Conservation (phyloP, 2,888 invertebrate species). For the Trileptium ribeirensis region DNA sequence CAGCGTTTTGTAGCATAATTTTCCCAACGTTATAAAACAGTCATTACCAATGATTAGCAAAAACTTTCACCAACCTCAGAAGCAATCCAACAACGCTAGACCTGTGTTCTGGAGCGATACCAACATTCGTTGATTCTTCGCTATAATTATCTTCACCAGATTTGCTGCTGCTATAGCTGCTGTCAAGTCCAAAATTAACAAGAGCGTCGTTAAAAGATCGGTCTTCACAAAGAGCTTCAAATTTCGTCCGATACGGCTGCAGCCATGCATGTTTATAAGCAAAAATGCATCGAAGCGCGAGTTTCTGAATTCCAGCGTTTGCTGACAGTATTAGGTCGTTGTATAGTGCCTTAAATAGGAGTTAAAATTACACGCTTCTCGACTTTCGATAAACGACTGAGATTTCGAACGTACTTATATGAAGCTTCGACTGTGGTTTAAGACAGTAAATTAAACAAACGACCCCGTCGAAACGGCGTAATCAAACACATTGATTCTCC, state of each 20-base stretch:
- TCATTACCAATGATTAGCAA: too few relatives aligned
- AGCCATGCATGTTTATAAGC: neutral
- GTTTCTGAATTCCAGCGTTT: neutral
- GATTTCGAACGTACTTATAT: too few relatives aligned
- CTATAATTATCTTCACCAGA: too few relatives aligned
- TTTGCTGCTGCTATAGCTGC: neutral
- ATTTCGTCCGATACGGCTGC: neutral
- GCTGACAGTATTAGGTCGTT: neutral
- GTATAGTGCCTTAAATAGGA: neutral
- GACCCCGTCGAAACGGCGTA: too few relatives aligned
- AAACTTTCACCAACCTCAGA: too few relatives aligned
- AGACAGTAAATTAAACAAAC: too few relatives aligned
- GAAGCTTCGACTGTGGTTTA: too few relatives aligned
- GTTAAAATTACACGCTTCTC: neutral
- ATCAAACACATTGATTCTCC: too few relatives aligned
- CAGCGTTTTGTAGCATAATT: too few relatives aligned
- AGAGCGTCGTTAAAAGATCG: neutral
- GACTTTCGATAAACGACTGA: too few relatives aligned
- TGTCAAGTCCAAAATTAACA: neutral
- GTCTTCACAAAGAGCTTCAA: neutral
- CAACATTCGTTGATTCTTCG: too few relatives aligned
- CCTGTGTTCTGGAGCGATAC: neutral
- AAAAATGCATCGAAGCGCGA: neutral
- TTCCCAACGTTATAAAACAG: too few relatives aligned
- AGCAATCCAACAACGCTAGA: neutral